A percentile compares a stretch with the other conserved stretches of the same genome.
phyloP scores from a whole-genome alignment of 2,888 invertebrate species.

The Drosophila mimetica region DNA sequence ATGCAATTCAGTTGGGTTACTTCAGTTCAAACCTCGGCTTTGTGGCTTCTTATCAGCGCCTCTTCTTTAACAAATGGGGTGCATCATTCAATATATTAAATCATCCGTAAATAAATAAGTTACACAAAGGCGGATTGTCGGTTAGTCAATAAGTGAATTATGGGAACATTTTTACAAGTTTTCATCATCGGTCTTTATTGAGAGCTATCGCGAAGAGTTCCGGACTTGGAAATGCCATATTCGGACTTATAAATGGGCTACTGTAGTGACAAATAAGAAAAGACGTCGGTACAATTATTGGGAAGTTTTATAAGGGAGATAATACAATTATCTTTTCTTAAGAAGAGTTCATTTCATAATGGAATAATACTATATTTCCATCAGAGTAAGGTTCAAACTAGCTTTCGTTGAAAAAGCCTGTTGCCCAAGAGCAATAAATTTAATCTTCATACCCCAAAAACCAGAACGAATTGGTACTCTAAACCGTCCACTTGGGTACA shows the following conservation, averaged over 20 bases:
- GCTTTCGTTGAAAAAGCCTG: background rate
- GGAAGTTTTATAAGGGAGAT: background rate
- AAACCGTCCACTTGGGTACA: constrained; percentile 1
- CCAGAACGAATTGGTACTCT: constrained; percentile 7
- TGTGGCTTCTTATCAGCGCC: constrained; percentile 21
- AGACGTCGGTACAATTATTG: constrained; percentile 9
- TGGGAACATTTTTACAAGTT: constrained; percentile 3
- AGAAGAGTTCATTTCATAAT: background rate
- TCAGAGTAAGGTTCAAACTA: background rate
- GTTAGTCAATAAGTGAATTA: constrained; percentile 17
- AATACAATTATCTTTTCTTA: background rate
- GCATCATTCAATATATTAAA: constrained; percentile 4
- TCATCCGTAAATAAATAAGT: constrained; percentile 15
- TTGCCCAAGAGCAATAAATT: constrained; percentile 8
- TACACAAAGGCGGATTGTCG: constrained; percentile 1
- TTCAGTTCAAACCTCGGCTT: constrained; percentile 20
- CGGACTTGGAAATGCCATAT: background rate
- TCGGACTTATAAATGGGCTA: background rate
- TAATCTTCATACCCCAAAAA: constrained; percentile 11
- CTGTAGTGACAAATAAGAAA: background rate
- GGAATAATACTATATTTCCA: background rate
- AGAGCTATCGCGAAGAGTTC: background rate
- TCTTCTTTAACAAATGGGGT: constrained; percentile 9
- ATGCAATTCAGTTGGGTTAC: constrained; percentile 34
- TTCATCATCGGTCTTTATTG: constrained; percentile 3